Percentiles rank a stretch among this genome's conserved stretches.
These are phyloP conservation scores for Allobates femoralis DNA, from an alignment of 2,797 vertebrate species.

Conservation along the genomic window DNA sequence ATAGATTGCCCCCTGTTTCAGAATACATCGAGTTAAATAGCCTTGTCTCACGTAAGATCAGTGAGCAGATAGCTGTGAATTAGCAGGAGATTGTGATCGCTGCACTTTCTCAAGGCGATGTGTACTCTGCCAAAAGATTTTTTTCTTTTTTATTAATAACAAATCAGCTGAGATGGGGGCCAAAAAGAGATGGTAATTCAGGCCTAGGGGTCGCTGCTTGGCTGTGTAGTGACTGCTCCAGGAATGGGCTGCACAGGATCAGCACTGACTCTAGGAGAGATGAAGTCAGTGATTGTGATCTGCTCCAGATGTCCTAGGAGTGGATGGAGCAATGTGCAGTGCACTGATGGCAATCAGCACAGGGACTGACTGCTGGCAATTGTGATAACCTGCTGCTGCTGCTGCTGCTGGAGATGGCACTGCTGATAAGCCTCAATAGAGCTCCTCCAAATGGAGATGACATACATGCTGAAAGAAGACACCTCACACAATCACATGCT, in stretches of 20 bases:
- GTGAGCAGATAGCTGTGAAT: conserved; percentile 66
- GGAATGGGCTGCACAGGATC: conserved; percentile 74
- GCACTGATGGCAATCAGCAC: conserved; percentile 88
- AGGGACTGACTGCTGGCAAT: conserved; percentile 87
- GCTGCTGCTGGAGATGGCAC: conserved; percentile 81
- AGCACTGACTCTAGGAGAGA: conserved; percentile 84
- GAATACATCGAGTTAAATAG: conserved; percentile 69
- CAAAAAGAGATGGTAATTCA: conserved; percentile 67
- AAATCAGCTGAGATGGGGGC: conserved; percentile 68
- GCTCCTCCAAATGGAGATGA: conserved; percentile 76
- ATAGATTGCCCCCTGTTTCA: conserved; percentile 66
- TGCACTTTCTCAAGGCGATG: conserved; percentile 67
- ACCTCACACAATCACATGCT: conserved; percentile 70
- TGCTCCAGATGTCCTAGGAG: conserved; percentile 89
- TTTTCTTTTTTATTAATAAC: conserved; percentile 69
- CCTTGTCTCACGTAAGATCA: conserved; percentile 69
- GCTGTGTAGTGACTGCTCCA: conserved; percentile 71
- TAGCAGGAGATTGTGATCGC: conserved; percentile 67
- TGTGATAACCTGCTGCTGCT: conserved; percentile 88
- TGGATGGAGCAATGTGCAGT: conserved; percentile 88
- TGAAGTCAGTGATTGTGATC: conserved; percentile 90
- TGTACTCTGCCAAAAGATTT: conserved; percentile 68
- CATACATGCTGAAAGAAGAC: conserved; percentile 73
- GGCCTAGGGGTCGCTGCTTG: conserved; percentile 76
- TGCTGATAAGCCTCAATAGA: conserved; percentile 75